Conservation (phyloP, 2,888 invertebrate species). For the Cosmopolites sordidus region DNA sequence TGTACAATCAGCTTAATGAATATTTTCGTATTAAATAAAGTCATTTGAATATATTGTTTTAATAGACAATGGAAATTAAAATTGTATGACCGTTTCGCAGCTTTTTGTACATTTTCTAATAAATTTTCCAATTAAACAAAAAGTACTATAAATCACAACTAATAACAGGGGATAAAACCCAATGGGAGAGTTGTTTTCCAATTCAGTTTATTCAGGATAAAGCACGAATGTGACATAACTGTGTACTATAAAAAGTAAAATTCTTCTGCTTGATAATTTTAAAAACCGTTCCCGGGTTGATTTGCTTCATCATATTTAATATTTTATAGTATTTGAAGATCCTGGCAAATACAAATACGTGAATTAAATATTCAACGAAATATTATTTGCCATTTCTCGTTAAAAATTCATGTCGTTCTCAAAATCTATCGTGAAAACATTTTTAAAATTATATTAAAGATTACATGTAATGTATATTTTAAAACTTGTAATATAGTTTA, state of each 20-base stretch:
- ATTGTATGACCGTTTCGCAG: constrained; percentile 18
- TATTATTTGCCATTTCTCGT: no score
- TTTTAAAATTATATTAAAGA: no score
- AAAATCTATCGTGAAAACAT: no score
- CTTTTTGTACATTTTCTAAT: constrained; percentile 23
- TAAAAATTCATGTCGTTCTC: no score
- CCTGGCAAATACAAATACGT: no score
- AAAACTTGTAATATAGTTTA: no score
- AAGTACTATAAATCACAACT: constrained; percentile 26
- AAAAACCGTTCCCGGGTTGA: no score
- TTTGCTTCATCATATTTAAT: no score
- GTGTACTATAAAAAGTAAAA: constrained; percentile 9
- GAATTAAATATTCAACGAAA: no score
- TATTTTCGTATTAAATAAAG: constrained; percentile 13
- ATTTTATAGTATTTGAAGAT: no score
- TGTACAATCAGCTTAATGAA: constrained; percentile 14
- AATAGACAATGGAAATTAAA: constrained; percentile 24
- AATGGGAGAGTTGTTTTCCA: constrained; percentile 24
- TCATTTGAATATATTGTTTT: constrained; percentile 19
- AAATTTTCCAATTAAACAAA: constrained; percentile 27
- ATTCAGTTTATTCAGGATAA: constrained; percentile 24
- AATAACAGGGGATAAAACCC: constrained; percentile 26
- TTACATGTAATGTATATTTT: no score
- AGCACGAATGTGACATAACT: constrained; percentile 25
- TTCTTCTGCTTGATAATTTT: background rate